phyloP scores from a whole-genome alignment of 2,888 invertebrate genomes.

The Orchesella flavescens region DNA sequence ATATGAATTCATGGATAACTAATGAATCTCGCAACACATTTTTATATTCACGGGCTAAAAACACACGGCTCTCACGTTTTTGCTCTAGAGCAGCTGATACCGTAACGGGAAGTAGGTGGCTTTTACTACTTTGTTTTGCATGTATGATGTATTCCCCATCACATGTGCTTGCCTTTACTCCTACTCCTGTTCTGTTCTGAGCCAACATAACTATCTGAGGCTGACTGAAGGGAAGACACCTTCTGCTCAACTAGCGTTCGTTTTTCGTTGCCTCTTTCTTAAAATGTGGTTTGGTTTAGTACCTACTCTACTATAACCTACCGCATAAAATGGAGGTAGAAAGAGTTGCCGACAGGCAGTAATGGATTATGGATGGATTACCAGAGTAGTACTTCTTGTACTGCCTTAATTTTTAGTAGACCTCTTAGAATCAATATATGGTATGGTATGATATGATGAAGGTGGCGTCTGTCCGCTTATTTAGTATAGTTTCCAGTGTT shows the following conservation, averaged over 20 bases:
- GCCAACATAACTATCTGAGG: too few species aligned
- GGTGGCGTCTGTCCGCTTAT: background rate
- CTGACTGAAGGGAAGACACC: too few species aligned
- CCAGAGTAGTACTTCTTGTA: background rate
- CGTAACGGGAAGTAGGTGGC: too few species aligned
- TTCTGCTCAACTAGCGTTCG: too few species aligned
- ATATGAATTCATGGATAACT: too few species aligned
- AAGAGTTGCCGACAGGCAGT: background rate
- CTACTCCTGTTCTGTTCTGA: too few species aligned
- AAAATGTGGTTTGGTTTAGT: background rate
- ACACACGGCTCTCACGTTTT: too few species aligned
- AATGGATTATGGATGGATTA: slow-evolving; percentile 25
- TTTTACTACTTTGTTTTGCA: too few species aligned
- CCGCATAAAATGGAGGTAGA: background rate
- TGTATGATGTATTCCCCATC: background rate
- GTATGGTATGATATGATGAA: background rate
- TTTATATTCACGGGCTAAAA: too few species aligned
- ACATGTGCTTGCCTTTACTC: background rate
- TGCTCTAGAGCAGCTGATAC: too few species aligned
- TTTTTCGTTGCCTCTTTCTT: background rate
- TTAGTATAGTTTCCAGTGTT: background rate
- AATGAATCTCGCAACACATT: too few species aligned
- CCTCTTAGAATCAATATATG: background rate
- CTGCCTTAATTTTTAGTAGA: background rate
- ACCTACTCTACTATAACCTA: background rate